Percentiles rank a stretch among this genome's conserved stretches.
phyloP scores from a whole-genome alignment of 2,888 invertebrate genomes.

The Xanthia icteritia region DNA sequence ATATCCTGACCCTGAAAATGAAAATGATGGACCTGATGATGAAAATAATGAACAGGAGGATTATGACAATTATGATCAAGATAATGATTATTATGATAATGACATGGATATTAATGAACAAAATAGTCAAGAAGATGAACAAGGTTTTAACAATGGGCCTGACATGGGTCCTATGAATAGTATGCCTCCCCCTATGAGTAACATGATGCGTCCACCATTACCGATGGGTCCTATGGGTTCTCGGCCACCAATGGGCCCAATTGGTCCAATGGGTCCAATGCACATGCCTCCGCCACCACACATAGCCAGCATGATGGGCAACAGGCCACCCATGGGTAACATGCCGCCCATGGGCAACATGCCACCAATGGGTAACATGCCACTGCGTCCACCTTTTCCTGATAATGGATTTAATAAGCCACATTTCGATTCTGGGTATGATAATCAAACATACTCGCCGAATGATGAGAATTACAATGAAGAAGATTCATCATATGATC shows the following conservation, averaged over 20 bases:
- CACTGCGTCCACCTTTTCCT: slow-evolving; percentile 77
- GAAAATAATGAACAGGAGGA: slow-evolving; percentile 72
- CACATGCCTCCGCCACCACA: slow-evolving; percentile 71
- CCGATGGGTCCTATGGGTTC: slow-evolving; percentile 72
- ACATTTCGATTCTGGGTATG: slow-evolving; percentile 80
- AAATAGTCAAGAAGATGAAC: slow-evolving; percentile 83
- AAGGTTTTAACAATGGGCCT: slow-evolving; percentile 81
- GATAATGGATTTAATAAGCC: slow-evolving; percentile 86
- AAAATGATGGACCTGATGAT: slow-evolving; percentile 72
- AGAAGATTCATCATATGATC: slow-evolving; percentile 69
- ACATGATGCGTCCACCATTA: slow-evolving; percentile 70
- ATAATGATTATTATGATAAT: slow-evolving; percentile 83
- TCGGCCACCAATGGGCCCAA: slow-evolving; percentile 68
- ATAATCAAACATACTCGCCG: slow-evolving; percentile 80
- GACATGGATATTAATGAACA: slow-evolving; percentile 84
- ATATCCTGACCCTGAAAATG: slow-evolving; percentile 82
- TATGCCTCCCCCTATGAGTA: slow-evolving; percentile 69
- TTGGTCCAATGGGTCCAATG: slow-evolving; percentile 72
- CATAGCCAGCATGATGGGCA: slow-evolving; percentile 64
- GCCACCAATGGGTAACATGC: slow-evolving; percentile 76
- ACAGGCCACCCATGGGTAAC: slow-evolving; percentile 73
- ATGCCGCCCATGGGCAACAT: slow-evolving; percentile 77
- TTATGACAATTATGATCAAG: slow-evolving; percentile 80
- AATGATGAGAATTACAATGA: slow-evolving; percentile 80
- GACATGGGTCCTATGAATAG: slow-evolving; percentile 75